Evolutionary conservation across 2,113 vertebrate species (phyloP).

Genomic region (Gallinago media): DNA sequence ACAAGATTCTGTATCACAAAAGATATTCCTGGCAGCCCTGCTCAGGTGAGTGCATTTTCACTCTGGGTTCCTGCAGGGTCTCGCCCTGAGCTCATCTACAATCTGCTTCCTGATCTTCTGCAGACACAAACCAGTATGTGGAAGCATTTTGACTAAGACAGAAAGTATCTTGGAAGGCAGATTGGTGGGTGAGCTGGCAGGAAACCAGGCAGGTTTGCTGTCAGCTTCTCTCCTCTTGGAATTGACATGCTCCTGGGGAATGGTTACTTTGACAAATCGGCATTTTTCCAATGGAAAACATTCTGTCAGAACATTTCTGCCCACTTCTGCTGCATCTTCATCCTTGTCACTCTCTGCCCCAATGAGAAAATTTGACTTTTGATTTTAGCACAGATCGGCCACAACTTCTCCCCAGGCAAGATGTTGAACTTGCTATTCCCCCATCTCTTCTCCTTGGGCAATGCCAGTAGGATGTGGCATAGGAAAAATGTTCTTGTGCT

Average conservation of each 20-base stretch:
- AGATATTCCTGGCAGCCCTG: neutral
- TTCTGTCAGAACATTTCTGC: slow-evolving; percentile 8
- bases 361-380: neutral
- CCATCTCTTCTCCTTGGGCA: neutral
- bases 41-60: neutral
- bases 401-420: neutral
- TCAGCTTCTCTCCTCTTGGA: neutral
- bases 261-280: fast-evolving
- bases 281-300: slow-evolving; percentile 12
- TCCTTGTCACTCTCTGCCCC: neutral
- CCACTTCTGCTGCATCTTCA: neutral
- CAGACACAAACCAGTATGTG: neutral
- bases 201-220: neutral
- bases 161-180: neutral
- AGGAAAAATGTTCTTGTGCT: neutral
- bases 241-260: fast-evolving
- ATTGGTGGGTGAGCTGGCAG: neutral
- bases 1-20: neutral
- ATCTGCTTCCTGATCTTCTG: neutral
- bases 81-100: neutral
- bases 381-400: fast-evolving
- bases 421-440: neutral
- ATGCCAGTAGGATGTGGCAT: neutral
- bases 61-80: neutral
- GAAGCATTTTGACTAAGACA: neutral